These are phyloP conservation scores for Pocillopora verrucosa DNA, from an alignment of 64 coral and sea anemone genomes.

Conservation along the genomic window DNA sequence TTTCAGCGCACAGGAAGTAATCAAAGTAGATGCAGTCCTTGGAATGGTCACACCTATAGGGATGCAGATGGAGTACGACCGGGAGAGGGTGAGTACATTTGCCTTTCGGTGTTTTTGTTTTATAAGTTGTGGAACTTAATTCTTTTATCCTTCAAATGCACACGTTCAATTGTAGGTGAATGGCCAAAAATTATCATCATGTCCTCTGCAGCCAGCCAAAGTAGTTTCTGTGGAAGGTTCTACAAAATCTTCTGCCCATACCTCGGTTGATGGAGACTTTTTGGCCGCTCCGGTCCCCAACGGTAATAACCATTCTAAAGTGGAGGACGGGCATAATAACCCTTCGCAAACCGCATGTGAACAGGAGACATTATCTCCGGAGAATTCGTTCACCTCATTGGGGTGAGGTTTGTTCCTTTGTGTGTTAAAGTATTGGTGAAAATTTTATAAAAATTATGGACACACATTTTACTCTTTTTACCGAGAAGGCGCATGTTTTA, in stretches of 20 bases:
- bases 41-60: conserved; percentile 84
- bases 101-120: not conserved
- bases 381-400: not conserved
- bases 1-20: conserved; percentile 63
- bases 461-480: too few relatives aligned
- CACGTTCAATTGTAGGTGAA: conserved; percentile 12
- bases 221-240: not conserved
- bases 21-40: conserved; percentile 73
- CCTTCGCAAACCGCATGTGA: not conserved
- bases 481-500: too few relatives aligned
- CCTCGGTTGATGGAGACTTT: not conserved
- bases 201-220: not conserved
- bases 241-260: not conserved
- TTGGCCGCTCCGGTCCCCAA: not conserved
- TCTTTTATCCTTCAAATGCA: not conserved
- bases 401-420: not conserved
- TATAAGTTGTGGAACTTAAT: not conserved
- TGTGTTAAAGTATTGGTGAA: too few relatives aligned
- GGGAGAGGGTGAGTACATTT: conserved; percentile 62
- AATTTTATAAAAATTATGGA: too few relatives aligned
- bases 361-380: not conserved
- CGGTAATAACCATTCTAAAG: not conserved
- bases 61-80: conserved; percentile 78
- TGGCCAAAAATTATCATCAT: not conserved
- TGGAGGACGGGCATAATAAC: not conserved